Conservation (phyloP, 1,140 invertebrate species). For the Hesperophylax magnus region DNA sequence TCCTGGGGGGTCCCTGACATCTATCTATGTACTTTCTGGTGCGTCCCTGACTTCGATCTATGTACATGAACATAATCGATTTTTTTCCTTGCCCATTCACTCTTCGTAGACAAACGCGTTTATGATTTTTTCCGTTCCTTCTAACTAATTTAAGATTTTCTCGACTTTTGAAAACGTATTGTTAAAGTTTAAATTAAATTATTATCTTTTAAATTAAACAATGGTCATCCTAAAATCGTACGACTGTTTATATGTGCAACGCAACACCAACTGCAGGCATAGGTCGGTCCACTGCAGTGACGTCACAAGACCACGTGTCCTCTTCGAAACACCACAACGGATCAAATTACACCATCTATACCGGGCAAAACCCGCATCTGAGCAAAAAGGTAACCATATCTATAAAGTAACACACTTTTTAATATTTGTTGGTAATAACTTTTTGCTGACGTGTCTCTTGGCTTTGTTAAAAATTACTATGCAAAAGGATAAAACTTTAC, state of each 20-base stretch:
- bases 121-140: too few relatives aligned
- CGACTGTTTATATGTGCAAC: conserved; percentile 25
- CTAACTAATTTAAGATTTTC: neutral
- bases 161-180: too few relatives aligned
- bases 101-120: neutral
- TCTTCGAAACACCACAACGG: neutral
- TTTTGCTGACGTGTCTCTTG: conserved; percentile 1
- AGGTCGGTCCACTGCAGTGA: conserved; percentile 39
- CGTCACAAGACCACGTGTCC: conserved; percentile 56
- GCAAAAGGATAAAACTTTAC: conserved; percentile 33
- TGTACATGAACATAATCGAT: too few relatives aligned
- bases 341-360: neutral
- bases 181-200: neutral
- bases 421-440: neutral
- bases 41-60: too few relatives aligned
- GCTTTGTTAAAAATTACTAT: neutral
- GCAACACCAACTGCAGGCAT: conserved; percentile 33
- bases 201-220: neutral
- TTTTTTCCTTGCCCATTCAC: too few relatives aligned
- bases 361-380: neutral
- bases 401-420: neutral
- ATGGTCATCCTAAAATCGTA: conserved; percentile 21
- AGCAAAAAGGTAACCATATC: neutral
- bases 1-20: too few relatives aligned
- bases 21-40: too few relatives aligned